A percentile compares a stretch with the other conserved stretches of the same genome.
Evolutionary conservation across 2,113 vertebrate genomes (phyloP).

Genomic region (Burhinus oedicnemus): DNA sequence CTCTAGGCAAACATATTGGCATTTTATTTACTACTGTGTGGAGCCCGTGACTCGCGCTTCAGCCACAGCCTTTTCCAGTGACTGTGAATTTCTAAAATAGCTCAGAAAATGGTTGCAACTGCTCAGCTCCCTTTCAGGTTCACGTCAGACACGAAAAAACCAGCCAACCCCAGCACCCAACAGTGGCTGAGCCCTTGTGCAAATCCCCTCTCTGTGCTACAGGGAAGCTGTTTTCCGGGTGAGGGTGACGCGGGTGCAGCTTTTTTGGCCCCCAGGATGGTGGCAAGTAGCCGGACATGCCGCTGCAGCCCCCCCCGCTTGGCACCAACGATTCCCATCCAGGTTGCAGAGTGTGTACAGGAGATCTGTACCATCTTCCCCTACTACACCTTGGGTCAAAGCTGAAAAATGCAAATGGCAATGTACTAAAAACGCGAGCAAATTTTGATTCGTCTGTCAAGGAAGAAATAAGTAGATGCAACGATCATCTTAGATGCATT

Average conservation of each 20-base stretch:
- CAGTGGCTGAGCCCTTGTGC: rapidly evolving
- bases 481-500: not conserved
- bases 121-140: not conserved
- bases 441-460: not conserved
- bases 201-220: not conserved
- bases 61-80: not conserved
- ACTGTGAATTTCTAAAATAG: not conserved
- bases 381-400: not conserved
- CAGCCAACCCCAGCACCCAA: not conserved
- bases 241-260: rapidly evolving
- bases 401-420: not conserved
- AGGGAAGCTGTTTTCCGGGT: not conserved
- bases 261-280: no score
- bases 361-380: not conserved
- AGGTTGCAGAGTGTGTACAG: not conserved
- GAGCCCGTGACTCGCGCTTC: not conserved
- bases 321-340: not conserved
- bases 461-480: not conserved
- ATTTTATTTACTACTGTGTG: not conserved
- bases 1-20: not conserved
- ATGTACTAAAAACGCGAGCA: not conserved
- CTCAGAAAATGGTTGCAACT: not conserved
- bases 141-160: not conserved
- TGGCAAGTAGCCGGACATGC: no score
- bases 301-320: rapidly evolving